phyloP scores from a whole-genome alignment of 2,888 invertebrate species.

The Drosophila eohydei region DNA sequence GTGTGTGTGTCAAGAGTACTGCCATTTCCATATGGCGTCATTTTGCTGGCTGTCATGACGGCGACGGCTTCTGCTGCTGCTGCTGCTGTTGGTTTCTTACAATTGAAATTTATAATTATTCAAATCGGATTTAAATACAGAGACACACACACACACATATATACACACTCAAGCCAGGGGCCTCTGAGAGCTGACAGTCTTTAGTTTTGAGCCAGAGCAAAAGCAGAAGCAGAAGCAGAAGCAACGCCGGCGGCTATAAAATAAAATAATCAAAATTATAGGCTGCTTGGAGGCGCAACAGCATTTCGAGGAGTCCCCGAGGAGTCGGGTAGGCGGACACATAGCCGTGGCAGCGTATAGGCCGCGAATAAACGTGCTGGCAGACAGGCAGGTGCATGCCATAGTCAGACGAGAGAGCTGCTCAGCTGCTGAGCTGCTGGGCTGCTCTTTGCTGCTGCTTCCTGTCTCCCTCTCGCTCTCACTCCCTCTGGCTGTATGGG shows the following conservation, averaged over 20 bases:
- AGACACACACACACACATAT: constrained; percentile 34
- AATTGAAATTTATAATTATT: constrained; percentile 80
- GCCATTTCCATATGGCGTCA: constrained; percentile 77
- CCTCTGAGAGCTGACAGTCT: constrained; percentile 37
- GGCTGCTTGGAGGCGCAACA: constrained; percentile 31
- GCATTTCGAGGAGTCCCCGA: neutral
- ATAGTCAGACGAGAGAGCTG: constrained; percentile 40
- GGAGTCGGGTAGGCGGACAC: neutral
- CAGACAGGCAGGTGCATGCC: constrained; percentile 64
- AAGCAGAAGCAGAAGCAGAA: constrained; percentile 14
- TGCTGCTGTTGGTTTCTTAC: constrained; percentile 65
- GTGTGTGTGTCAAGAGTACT: constrained; percentile 28
- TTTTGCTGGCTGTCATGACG: constrained; percentile 64
- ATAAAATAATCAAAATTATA: constrained; percentile 60
- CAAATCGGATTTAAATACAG: constrained; percentile 75
- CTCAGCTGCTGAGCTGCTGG: neutral
- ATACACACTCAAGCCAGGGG: constrained; percentile 11
- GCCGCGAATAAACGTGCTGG: neutral
- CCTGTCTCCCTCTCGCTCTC: neutral
- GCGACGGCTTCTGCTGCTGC: constrained; percentile 29
- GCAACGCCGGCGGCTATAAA: constrained; percentile 28
- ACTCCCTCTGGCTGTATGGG: constrained; percentile 3
- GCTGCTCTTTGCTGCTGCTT: constrained; percentile 29
- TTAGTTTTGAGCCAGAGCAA: constrained; percentile 42
- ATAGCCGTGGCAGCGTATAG: neutral